A percentile compares a stretch with the other conserved stretches of the same genome.
Conservation (phyloP, 2,113 vertebrate species). For the Zosterops lateralis region DNA sequence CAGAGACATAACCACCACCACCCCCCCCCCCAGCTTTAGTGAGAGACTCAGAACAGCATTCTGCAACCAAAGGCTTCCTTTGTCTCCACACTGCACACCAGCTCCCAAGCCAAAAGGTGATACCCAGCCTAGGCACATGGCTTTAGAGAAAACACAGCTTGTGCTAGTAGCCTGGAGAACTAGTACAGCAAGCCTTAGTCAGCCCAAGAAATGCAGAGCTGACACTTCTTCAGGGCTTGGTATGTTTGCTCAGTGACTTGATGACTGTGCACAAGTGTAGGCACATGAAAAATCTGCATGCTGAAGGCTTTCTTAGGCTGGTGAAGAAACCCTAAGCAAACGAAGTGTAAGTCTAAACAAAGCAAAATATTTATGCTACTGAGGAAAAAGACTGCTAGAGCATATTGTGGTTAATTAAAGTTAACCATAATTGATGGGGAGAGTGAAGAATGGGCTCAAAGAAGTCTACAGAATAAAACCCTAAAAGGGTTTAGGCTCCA, state of each 20-base stretch:
- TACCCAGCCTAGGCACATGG: not conserved
- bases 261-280: not conserved
- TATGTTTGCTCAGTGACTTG: constrained; percentile 15
- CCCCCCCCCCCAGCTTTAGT: not conserved
- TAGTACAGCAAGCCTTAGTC: not conserved
- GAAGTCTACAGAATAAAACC: not conserved
- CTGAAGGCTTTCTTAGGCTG: not conserved
- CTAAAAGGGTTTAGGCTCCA: not conserved
- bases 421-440: not conserved
- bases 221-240: not conserved
- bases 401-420: not conserved
- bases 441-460: not conserved
- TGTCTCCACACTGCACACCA: not conserved
- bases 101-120: not conserved
- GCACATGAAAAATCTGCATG: not conserved
- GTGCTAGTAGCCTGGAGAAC: not conserved
- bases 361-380: not conserved
- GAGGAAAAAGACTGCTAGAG: not conserved
- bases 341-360: not conserved
- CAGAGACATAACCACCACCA: not conserved
- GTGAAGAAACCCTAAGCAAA: not conserved
- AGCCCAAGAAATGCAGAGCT: not conserved
- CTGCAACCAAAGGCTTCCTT: not conserved
- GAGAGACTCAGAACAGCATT: not conserved
- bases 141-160: not conserved